Percentiles rank a stretch among this genome's conserved stretches.
Conservation (phyloP, 92 coral and sea anemone genomes). For the Epizoanthus ramosus region DNA sequence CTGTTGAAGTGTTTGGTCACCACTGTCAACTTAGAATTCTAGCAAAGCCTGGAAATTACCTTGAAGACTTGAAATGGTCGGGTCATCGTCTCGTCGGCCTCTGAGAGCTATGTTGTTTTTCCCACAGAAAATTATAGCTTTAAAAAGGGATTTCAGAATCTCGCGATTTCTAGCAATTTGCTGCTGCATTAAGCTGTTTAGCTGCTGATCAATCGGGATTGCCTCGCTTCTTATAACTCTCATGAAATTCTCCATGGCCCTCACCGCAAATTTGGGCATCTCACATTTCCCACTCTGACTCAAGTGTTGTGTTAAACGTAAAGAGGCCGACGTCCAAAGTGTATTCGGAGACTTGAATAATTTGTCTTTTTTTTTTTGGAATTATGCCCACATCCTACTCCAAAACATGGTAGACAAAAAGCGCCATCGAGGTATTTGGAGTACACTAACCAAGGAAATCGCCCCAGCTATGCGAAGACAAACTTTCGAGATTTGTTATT, state of each 20-base stretch:
- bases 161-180: slow-evolving; percentile 44
- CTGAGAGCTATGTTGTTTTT: slow-evolving; percentile 42
- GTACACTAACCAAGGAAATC: too few species aligned
- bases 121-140: slow-evolving; percentile 46
- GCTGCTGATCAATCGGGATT: background rate
- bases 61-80: slow-evolving; percentile 48
- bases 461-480: too few species aligned
- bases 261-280: slow-evolving; percentile 41
- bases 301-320: slow-evolving; percentile 37
- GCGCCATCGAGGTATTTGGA: too few species aligned
- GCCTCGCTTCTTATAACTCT: slow-evolving; percentile 29
- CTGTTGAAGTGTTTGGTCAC: background rate
- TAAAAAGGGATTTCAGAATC: slow-evolving; percentile 35
- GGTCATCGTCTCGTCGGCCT: slow-evolving; percentile 55
- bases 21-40: too few species aligned
- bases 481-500: too few species aligned
- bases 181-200: slow-evolving; percentile 31
- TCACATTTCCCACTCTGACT: slow-evolving; percentile 38
- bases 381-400: too few species aligned
- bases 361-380: too few species aligned
- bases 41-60: slow-evolving; percentile 47
- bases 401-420: too few species aligned
- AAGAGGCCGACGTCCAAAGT: too few species aligned
- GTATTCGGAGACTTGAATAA: too few species aligned
- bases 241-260: slow-evolving; percentile 43